Evolutionary conservation across 2,113 vertebrate species (phyloP).

Genomic region (Megalops atlanticus): DNA sequence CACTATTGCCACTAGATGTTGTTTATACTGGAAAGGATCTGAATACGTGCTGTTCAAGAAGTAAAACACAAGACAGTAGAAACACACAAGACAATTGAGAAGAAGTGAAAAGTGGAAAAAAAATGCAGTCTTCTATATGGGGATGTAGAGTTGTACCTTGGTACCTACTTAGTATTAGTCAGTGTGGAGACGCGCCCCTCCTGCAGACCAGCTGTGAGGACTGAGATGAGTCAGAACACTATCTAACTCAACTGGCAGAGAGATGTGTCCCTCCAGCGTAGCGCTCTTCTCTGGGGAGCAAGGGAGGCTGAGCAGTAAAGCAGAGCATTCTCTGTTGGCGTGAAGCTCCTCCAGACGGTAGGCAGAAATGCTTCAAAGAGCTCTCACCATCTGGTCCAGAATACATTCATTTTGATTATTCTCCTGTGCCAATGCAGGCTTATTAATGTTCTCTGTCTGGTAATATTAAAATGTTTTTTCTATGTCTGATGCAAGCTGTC

Average conservation of each 20-base stretch:
- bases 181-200: no score
- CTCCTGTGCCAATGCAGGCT: not conserved
- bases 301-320: not conserved
- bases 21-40: no score
- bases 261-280: not conserved
- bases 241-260: not conserved
- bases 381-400: constrained; percentile 14
- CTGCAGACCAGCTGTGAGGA: not conserved
- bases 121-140: no score
- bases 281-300: not conserved
- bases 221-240: not conserved
- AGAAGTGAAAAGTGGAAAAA: no score
- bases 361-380: not conserved
- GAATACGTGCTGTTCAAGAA: no score
- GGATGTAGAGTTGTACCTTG: no score
- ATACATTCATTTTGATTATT: constrained; percentile 3
- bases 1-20: no score
- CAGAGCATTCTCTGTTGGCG: not conserved
- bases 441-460: not conserved
- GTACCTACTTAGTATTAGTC: no score
- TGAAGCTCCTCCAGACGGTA: not conserved
- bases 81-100: no score
- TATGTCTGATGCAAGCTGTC: not conserved
- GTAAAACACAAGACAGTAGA: no score
- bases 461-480: not conserved